Evolutionary conservation across 2,113 vertebrate species (phyloP).

Genomic region (Lepisosteus oculatus): DNA sequence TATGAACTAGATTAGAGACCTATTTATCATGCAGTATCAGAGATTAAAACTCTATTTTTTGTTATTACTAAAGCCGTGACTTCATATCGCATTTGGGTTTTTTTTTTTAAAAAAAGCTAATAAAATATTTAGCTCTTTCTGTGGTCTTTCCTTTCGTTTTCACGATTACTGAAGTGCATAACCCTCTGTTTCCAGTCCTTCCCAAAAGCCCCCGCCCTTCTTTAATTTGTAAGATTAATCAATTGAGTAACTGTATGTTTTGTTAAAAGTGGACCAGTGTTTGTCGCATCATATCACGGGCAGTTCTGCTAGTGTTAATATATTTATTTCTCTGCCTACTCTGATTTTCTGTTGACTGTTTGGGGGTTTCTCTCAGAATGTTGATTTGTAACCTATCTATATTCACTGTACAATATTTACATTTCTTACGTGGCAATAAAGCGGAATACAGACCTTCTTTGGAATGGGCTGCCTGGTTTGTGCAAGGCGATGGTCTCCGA

Average conservation of each 20-base stretch:
- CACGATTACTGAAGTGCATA: slow-evolving; percentile 62
- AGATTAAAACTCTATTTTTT: slow-evolving; percentile 30
- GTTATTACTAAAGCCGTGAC: slow-evolving; percentile 42
- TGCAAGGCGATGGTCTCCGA: not conserved
- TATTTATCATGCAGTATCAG: slow-evolving; percentile 46
- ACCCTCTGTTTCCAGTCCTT: slow-evolving; percentile 43
- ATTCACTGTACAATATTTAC: slow-evolving; percentile 94
- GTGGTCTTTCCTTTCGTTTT: slow-evolving; percentile 45
- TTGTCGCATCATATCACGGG: slow-evolving; percentile 79
- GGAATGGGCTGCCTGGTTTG: slow-evolving; percentile 24
- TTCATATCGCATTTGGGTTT: slow-evolving; percentile 51
- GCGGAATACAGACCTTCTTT: slow-evolving; percentile 69
- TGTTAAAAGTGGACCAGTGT: slow-evolving; percentile 71
- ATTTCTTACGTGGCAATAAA: slow-evolving; percentile 99
- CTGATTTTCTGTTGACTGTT: slow-evolving; percentile 59
- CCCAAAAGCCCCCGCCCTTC: slow-evolving; percentile 44
- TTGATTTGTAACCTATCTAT: slow-evolving; percentile 92
- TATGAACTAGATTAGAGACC: slow-evolving; percentile 45
- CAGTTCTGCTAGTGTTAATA: slow-evolving; percentile 87
- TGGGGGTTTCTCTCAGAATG: slow-evolving; percentile 68
- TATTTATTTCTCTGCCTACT: slow-evolving; percentile 70
- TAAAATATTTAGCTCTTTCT: slow-evolving; percentile 37
- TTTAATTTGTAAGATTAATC: slow-evolving; percentile 58
- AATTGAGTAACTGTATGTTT: slow-evolving; percentile 88
- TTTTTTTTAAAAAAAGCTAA: slow-evolving; percentile 22